Conservation (phyloP, 2,888 invertebrate genomes). For the Leptarthrus brevirostris region DNA sequence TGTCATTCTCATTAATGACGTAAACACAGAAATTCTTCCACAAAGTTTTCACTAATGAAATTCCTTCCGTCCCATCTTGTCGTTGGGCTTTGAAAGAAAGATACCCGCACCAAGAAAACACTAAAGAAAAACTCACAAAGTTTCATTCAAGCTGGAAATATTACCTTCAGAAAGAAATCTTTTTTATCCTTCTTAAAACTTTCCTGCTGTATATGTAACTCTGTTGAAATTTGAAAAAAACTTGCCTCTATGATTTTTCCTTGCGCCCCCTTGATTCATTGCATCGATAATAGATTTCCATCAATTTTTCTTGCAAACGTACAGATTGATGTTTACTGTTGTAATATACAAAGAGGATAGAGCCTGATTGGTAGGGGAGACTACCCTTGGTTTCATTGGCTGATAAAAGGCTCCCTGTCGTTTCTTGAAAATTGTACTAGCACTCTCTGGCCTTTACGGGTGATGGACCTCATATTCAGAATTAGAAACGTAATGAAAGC, state of each 20-base stretch:
- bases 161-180: slow-evolving; percentile 2
- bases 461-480: not conserved
- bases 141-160: not conserved
- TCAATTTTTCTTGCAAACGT: slow-evolving; percentile 41
- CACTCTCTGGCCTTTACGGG: not conserved
- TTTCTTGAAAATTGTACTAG: not conserved
- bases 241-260: slow-evolving; percentile 9
- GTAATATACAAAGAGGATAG: slow-evolving; percentile 7
- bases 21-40: too few species aligned
- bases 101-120: not conserved
- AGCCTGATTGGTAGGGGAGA: not conserved
- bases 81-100: not conserved
- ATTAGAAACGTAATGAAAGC: not conserved
- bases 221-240: slow-evolving; percentile 18
- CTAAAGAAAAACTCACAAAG: not conserved
- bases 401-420: not conserved
- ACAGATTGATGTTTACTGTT: slow-evolving; percentile 37
- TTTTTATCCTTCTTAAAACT: slow-evolving; percentile 1
- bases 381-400: not conserved
- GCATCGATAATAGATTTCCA: slow-evolving; percentile 23
- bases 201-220: not conserved
- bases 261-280: slow-evolving; percentile 1
- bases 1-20: too few species aligned
- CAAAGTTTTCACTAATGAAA: too few species aligned
- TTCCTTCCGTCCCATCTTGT: too few species aligned